These are phyloP conservation scores for Folsomia manolachei DNA, from an alignment of 2,888 invertebrate species.

Conservation along the genomic window DNA sequence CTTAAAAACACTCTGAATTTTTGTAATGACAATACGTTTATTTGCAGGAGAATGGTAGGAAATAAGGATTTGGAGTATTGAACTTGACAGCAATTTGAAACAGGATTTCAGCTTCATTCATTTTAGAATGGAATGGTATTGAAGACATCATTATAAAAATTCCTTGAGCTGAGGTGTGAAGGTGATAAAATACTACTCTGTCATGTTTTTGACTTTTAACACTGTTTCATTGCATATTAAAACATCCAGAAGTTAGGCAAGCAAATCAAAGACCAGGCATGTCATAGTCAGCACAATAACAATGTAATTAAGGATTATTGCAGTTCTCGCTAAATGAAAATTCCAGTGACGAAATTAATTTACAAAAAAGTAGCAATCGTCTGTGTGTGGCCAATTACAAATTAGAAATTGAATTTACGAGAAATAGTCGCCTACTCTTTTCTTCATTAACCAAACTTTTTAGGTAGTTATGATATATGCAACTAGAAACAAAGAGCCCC, in stretches of 20 bases:
- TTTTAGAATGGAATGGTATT: not conserved
- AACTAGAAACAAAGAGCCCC: no score
- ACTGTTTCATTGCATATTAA: no score
- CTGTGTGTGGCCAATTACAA: not conserved
- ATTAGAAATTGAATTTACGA: not conserved
- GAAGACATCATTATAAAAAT: not conserved
- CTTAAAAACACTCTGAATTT: no score
- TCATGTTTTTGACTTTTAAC: no score
- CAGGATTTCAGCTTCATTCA: constrained; percentile 3
- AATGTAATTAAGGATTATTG: not conserved
- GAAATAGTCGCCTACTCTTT: not conserved
- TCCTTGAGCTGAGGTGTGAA: not conserved
- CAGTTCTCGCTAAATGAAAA: not conserved
- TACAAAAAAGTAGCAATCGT: not conserved
- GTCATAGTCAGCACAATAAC: not conserved
- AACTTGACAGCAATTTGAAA: not conserved
- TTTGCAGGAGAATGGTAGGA: no score
- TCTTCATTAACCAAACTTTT: no score
- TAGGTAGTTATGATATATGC: no score
- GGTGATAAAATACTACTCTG: not conserved
- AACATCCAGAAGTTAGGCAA: no score
- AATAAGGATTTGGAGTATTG: not conserved
- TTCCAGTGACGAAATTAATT: not conserved
- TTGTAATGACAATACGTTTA: no score
- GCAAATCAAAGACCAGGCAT: not conserved